A percentile compares a stretch with the other conserved stretches of the same genome.
Evolutionary conservation across 2,888 invertebrate genomes (phyloP).

Genomic region (Blastobasis adustella): DNA sequence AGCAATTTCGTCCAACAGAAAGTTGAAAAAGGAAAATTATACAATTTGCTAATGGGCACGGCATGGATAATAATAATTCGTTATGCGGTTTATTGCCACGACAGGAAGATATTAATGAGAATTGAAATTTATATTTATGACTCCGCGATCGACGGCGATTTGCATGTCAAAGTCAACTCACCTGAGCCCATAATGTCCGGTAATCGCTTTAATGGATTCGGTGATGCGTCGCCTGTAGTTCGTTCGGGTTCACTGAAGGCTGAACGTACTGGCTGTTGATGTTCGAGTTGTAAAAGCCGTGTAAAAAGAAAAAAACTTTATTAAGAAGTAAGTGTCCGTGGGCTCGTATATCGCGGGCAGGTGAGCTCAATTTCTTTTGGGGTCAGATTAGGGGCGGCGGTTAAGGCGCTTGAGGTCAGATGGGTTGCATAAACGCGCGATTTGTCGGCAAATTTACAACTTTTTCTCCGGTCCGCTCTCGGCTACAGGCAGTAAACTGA

Average conservation of each 20-base stretch:
- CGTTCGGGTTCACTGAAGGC: too few species aligned
- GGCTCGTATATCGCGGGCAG: conserved; percentile 30
- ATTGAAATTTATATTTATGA: conserved; percentile 37
- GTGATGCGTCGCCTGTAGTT: too few species aligned
- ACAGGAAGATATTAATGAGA: conserved; percentile 43
- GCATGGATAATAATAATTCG: conserved; percentile 58
- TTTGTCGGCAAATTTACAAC: conserved; percentile 69
- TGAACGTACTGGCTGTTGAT: too few species aligned
- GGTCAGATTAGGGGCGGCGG: conserved; percentile 43
- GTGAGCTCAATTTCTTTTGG: conserved; percentile 44
- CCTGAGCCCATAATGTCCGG: too few species aligned
- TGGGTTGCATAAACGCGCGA: conserved; percentile 63
- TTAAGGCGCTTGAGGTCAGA: conserved; percentile 56
- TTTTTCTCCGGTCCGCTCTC: conserved; percentile 54
- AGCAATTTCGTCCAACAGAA: conserved; percentile 62
- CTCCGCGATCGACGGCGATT: conserved; percentile 8
- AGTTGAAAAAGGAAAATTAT: conserved; percentile 69
- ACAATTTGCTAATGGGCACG: conserved; percentile 66
- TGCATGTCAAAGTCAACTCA: too few species aligned
- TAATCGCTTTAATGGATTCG: too few species aligned
- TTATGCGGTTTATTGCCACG: conserved; percentile 44
- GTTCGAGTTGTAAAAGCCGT: background rate
- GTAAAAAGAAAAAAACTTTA: conserved; percentile 22
- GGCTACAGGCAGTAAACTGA: conserved; percentile 58
- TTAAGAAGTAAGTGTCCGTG: conserved; percentile 27